phyloP scores from a whole-genome alignment of 1,140 invertebrate species.

The Philopotamus ludificatus region DNA sequence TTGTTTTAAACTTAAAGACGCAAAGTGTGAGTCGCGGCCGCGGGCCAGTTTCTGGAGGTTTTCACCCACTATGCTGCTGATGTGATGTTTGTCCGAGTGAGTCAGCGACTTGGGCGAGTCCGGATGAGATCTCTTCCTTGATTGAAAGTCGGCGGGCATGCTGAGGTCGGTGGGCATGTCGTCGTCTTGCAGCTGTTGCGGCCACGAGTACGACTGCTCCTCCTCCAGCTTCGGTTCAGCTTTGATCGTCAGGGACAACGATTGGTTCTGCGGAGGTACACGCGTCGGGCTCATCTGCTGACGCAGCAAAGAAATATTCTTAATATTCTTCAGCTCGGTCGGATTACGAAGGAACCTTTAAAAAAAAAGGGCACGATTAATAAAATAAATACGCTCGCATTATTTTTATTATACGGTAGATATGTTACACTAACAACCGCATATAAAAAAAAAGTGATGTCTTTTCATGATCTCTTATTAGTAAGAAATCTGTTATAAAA shows the following conservation, averaged over 20 bases:
- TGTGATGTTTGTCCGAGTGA: constrained; percentile 53
- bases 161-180: constrained; percentile 67
- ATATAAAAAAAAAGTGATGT: no score
- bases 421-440: neutral
- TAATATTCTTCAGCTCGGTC: constrained; percentile 87
- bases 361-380: constrained; percentile 44
- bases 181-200: constrained; percentile 54
- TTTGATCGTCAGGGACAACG: constrained; percentile 48
- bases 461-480: no score
- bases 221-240: constrained; percentile 61
- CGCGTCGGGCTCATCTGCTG: constrained; percentile 76
- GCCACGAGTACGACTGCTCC: constrained; percentile 44
- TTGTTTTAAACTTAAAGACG: constrained; percentile 53
- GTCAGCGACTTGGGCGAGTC: constrained; percentile 44
- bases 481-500: constrained; percentile 7
- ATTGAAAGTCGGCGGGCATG: constrained; percentile 57
- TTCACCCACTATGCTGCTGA: constrained; percentile 55
- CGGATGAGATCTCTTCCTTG: constrained; percentile 51
- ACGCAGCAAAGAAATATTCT: constrained; percentile 85
- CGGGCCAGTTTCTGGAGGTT: constrained; percentile 51
- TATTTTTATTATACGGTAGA: neutral
- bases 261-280: constrained; percentile 33
- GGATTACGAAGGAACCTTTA: constrained; percentile 83
- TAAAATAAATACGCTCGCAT: neutral
- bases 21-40: constrained; percentile 49